Percentiles rank a stretch among this genome's conserved stretches.
phyloP scores from a whole-genome alignment of 2,113 vertebrate genomes.

The Mastomys natalensis region DNA sequence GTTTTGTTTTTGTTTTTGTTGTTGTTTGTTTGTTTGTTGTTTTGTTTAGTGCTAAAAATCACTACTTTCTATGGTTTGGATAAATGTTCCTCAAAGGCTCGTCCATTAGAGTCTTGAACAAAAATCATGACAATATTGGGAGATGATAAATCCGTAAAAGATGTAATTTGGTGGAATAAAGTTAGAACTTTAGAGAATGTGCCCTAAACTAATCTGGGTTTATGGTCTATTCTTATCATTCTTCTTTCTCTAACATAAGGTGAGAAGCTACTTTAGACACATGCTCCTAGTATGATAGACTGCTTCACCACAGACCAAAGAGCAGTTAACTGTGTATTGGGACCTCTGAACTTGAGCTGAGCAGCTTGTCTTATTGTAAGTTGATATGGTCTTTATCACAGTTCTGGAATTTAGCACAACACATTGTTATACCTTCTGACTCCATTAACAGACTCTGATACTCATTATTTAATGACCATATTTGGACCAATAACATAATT shows the following conservation, averaged over 20 bases:
- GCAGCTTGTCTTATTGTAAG: not conserved
- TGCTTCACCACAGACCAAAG: not conserved
- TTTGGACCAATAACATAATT: not conserved
- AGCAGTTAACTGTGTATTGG: not conserved
- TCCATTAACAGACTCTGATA: not conserved
- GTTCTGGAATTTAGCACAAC: not conserved
- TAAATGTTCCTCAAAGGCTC: not conserved
- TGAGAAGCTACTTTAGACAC: not conserved
- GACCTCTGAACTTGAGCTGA: not conserved
- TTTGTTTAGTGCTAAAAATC: slow-evolving; percentile 12
- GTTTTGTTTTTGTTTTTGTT: not conserved
- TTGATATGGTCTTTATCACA: not conserved
- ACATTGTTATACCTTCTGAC: not conserved
- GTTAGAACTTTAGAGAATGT: not conserved
- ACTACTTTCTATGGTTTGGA: not conserved
- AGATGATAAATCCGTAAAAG: not conserved
- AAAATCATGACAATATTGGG: not conserved
- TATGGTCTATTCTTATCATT: not conserved
- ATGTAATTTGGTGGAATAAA: not conserved
- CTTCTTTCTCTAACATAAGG: not conserved
- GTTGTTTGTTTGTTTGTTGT: not conserved
- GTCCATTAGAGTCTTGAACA: not conserved
- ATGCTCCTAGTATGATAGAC: not conserved
- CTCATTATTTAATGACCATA: not conserved
- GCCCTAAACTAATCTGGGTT: not conserved